Percentiles rank a stretch among this genome's conserved stretches.
Conservation (phyloP, 2,888 invertebrate species). For the Atrina japonica region DNA sequence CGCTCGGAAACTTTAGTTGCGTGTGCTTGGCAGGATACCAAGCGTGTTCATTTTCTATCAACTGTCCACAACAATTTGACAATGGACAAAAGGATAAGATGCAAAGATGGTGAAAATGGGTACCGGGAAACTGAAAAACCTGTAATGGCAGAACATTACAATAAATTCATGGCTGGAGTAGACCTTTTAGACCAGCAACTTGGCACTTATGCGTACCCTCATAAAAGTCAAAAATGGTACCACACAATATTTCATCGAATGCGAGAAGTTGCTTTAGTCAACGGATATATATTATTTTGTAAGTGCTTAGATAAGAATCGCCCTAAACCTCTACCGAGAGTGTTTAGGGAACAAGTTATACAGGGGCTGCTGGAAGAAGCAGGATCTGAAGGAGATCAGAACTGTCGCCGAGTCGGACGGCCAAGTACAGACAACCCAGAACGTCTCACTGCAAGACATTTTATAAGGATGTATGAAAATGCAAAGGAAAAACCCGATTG, state of each 20-base stretch:
- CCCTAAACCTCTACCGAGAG: constrained; percentile 7
- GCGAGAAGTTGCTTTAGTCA: constrained; percentile 44
- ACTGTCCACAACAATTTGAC: constrained; percentile 16
- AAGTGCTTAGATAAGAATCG: background rate
- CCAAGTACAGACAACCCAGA: constrained; percentile 15
- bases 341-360: no score
- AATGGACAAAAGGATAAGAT: constrained; percentile 17
- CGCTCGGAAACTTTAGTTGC: constrained; percentile 38
- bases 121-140: constrained; percentile 26
- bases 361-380: no score
- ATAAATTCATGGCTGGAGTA: constrained; percentile 38
- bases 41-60: constrained; percentile 25
- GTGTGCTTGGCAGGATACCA: constrained; percentile 53
- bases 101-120: constrained; percentile 16
- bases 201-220: constrained; percentile 34
- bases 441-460: constrained; percentile 40
- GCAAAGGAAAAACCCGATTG: constrained; percentile 43
- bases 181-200: constrained; percentile 29
- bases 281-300: constrained; percentile 49
- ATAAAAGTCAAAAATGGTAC: constrained; percentile 42
- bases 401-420: no score
- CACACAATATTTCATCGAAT: constrained; percentile 34
- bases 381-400: no score
- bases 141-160: constrained; percentile 32
- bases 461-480: constrained; percentile 32